A percentile compares a stretch with the other conserved stretches of the same genome.
Evolutionary conservation across 2,113 vertebrate species (phyloP).

Genomic region (Platichthys flesus): DNA sequence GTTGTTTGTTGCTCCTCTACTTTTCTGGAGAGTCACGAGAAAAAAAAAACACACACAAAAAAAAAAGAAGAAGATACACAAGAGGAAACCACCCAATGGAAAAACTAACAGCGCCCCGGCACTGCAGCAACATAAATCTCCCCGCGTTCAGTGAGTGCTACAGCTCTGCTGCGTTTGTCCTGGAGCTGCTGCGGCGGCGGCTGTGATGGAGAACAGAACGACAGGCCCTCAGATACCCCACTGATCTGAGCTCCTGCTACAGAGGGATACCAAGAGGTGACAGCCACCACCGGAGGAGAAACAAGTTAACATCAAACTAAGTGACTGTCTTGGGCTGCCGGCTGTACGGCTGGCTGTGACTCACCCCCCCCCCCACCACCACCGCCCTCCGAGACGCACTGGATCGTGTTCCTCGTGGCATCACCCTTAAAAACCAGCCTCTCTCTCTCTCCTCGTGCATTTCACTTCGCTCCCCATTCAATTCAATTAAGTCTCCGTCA

Average conservation of each 20-base stretch:
- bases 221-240: constrained; percentile 71
- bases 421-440: constrained; percentile 45
- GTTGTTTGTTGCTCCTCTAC: neutral
- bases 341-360: constrained; percentile 71
- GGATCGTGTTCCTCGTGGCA: constrained; percentile 59
- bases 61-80: neutral
- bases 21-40: neutral
- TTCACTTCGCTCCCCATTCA: constrained; percentile 55
- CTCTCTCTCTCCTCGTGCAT: constrained; percentile 38
- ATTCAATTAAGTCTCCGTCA: constrained; percentile 72
- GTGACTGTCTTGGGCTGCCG: constrained; percentile 71
- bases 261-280: constrained; percentile 71
- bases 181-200: constrained; percentile 45
- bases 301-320: constrained; percentile 79
- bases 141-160: constrained; percentile 30
- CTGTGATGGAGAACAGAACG: constrained; percentile 70
- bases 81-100: constrained; percentile 15
- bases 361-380: constrained; percentile 35
- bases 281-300: constrained; percentile 73
- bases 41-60: neutral
- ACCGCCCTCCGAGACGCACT: constrained; percentile 41
- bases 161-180: constrained; percentile 69
- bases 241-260: constrained; percentile 66
- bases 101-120: constrained; percentile 47
- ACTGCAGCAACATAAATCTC: constrained; percentile 56